Conservation (phyloP, 2,888 invertebrate genomes). For the Amiota communis region DNA sequence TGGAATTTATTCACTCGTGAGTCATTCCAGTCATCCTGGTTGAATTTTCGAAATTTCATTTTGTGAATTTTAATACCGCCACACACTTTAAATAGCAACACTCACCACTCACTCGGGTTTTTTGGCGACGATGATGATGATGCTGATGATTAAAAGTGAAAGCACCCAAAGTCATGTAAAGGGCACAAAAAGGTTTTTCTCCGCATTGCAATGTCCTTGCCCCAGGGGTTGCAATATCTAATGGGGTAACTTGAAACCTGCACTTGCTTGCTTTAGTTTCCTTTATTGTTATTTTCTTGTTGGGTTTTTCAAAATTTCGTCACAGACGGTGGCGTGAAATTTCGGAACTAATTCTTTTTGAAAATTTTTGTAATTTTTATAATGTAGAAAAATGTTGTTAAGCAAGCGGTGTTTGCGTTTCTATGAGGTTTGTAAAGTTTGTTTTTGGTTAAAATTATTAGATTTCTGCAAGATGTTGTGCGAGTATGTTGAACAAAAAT, state of each 20-base stretch:
- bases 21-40: not conserved
- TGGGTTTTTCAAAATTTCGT: conserved; percentile 56
- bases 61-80: conserved; percentile 53
- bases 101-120: not conserved
- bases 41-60: conserved; percentile 3
- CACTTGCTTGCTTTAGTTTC: conserved; percentile 19
- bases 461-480: conserved; percentile 59
- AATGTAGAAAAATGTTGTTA: conserved; percentile 55
- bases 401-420: conserved; percentile 40
- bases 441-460: conserved; percentile 65
- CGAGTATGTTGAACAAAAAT: conserved; percentile 12
- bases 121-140: too few species aligned
- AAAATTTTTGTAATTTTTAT: conserved; percentile 63
- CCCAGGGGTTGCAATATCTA: conserved; percentile 33
- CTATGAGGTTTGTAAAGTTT: conserved; percentile 46
- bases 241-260: too few species aligned
- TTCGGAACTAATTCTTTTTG: conserved; percentile 64
- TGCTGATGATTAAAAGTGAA: conserved; percentile 61
- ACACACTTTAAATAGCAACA: conserved; percentile 54
- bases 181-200: conserved; percentile 39
- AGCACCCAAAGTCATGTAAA: conserved; percentile 25
- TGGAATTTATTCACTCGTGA: conserved; percentile 65
- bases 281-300: conserved; percentile 32
- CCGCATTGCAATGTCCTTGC: conserved; percentile 56
- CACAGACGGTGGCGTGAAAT: conserved; percentile 70